Base-by-base conservation (phyloP, 1,140 invertebrate species). In the Scaptodrosophila lebanonensis region DNA sequence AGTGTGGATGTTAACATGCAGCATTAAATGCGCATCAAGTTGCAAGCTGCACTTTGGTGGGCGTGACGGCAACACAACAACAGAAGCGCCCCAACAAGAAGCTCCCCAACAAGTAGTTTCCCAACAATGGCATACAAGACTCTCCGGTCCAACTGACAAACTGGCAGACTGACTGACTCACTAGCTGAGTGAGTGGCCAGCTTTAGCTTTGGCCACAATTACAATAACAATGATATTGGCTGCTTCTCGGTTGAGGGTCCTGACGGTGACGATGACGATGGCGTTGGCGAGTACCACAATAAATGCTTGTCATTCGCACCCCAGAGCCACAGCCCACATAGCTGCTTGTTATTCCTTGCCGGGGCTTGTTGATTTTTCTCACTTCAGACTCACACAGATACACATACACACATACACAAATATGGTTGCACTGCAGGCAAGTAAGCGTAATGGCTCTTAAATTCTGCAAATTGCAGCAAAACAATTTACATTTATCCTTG, bases 1-100 rank as follows among this genome's bases (percentile, higher is more conserved):
- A n/a, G n/a, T 59, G 64, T 32, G 30, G 45, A 25, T 45, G 39
- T 79, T 66, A 68, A 73, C 68, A 79, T 60, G 56, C 44, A 13
- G 62, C 65, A 65, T 65, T 68, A 79, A 68, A 49, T 51, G 64
- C 66, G 70, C 75, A 73, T 79, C 73, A 68, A 77, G 47, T n/a
- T 73, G 68, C 51, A 57, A 48, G 33, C 43, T n/a, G n/a, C n/a
- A n/a, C 44, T 62, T 36, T 11, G 2, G 42, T 63, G 17, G 61
- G 30, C 27, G 36, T 13, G 43, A 27, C 4, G 16, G n/a, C n/a
- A n/a, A n/a, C n/a, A n/a, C 7, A 20, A 49, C n/a, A 35, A 4
- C 25, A 3, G n/a, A 3, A 8, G 11, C 20, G 32, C 25, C 9
- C 16, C 13, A 36, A n/a, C n/a, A n/a, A n/a, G n/a, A n/a, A n/a